phyloP scores from a whole-genome alignment of 2,797 vertebrate species.

The Chelmon rostratus region DNA sequence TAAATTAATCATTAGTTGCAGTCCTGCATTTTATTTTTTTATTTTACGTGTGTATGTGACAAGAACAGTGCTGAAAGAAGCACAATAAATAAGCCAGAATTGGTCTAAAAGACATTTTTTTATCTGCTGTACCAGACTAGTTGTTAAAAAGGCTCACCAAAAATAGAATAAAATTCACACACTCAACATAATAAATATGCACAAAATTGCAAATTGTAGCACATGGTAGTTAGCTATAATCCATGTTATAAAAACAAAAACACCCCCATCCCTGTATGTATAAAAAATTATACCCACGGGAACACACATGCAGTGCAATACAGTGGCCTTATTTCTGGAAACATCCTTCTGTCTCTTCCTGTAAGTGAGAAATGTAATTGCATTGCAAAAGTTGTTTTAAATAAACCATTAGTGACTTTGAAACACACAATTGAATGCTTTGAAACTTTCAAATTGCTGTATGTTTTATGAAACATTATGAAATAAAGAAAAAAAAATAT shows the following conservation, averaged over 20 bases:
- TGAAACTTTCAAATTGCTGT: background rate
- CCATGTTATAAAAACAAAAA: background rate
- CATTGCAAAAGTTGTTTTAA: background rate
- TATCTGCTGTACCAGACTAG: no score
- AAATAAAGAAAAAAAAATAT: background rate
- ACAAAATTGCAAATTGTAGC: background rate
- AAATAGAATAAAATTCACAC: background rate
- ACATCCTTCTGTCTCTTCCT: background rate
- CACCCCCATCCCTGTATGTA: no score
- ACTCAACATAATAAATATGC: background rate
- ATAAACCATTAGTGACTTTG: background rate
- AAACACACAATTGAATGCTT: background rate
- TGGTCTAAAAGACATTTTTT: rapidly evolving
- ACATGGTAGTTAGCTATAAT: background rate
- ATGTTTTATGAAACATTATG: background rate
- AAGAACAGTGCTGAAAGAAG: background rate
- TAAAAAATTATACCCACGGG: background rate
- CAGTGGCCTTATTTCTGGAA: background rate
- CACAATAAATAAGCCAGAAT: background rate
- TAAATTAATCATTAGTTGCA: background rate
- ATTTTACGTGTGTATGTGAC: background rate
- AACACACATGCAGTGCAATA: background rate
- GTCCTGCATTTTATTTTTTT: no score
- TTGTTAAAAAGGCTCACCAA: background rate
- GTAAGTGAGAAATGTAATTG: background rate